phyloP scores from a whole-genome alignment of 2,797 vertebrate genomes.

The Otolemur crassicaudatus region DNA sequence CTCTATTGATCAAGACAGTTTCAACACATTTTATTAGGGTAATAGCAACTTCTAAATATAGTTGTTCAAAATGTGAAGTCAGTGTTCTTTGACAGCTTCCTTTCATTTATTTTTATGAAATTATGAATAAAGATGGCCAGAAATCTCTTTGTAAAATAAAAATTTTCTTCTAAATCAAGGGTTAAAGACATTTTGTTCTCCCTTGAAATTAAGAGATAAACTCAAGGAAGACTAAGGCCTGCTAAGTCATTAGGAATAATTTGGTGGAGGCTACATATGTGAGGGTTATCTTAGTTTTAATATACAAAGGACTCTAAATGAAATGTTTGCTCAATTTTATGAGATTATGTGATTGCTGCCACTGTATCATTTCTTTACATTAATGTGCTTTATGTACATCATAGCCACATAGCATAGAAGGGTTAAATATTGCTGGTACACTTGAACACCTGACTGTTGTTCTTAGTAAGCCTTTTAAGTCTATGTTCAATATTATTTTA shows the following conservation, averaged over 20 bases:
- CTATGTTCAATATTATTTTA: neutral
- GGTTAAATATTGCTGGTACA: accelerated
- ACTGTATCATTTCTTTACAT: neutral
- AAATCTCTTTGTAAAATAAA: neutral
- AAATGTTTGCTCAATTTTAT: accelerated
- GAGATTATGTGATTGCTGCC: neutral
- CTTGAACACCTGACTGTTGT: too few relatives aligned
- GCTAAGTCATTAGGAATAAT: neutral
- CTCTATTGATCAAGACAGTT: neutral
- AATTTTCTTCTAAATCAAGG: slow-evolving; percentile 37
- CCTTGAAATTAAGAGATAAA: neutral
- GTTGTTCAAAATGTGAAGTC: neutral
- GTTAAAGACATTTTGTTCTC: neutral
- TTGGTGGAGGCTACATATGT: neutral
- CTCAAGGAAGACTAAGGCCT: neutral
- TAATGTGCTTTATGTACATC: accelerated
- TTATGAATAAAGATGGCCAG: neutral
- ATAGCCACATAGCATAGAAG: neutral
- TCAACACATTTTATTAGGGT: slow-evolving; percentile 1
- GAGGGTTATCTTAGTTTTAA: neutral
- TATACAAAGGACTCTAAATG: neutral
- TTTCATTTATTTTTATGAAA: slow-evolving; percentile 27
- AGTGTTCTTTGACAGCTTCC: neutral
- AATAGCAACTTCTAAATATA: neutral
- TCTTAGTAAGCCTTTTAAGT: neutral